Base-by-base conservation (phyloP, 2,113 vertebrate species). In the Cromileptes altivelis region DNA sequence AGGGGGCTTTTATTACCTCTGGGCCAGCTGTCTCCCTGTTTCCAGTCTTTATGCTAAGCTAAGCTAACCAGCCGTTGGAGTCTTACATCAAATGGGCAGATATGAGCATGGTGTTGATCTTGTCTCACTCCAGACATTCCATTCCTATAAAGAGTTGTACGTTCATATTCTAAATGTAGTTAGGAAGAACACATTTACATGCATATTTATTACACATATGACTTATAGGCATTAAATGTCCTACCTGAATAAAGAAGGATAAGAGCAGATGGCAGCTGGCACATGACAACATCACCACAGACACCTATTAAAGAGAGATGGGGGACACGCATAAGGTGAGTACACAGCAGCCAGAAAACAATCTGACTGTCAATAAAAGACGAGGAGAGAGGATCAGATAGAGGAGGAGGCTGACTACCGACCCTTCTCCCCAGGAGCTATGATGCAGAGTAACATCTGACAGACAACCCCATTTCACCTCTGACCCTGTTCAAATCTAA, bases 281-380 rank as follows among this genome's bases (percentile, higher is more conserved):
- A 90, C 87, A 89, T 91, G 82, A 80, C 82, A 91, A 80, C 91
- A 92, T 93, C 88, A 80, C 83, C 76, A 78, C 65, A 74, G 80
- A 82, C 63, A 87, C 88, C 91, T 92, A 80, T 69, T 73, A 64
- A 55, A 80, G 69, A 86, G 40, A 88, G 45, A 85, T 30, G 30
- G 37, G n/a, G 33, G 42, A 84, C 33, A 87, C 15, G 78, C 30
- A 73, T n/a, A 25, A 78, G 62, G 33, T 53, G 49, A 58, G 12
- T 63, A 73, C 84, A 75, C 62, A 76, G 60, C 25, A 71, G 81
- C 27, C 65, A 67, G 65, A 84, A 70, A 83, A 85, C 67, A 63
- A 69, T 53, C 47, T 40, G n/a, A 55, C 72, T 61, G 47, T 70
- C 33, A 60, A 78, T 21, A 52, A 15, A 61, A 27, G 71, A 71